These are phyloP conservation scores for Phallusia fumigata DNA, from an alignment of 23 tunicate genomes.

Conservation along the genomic window DNA sequence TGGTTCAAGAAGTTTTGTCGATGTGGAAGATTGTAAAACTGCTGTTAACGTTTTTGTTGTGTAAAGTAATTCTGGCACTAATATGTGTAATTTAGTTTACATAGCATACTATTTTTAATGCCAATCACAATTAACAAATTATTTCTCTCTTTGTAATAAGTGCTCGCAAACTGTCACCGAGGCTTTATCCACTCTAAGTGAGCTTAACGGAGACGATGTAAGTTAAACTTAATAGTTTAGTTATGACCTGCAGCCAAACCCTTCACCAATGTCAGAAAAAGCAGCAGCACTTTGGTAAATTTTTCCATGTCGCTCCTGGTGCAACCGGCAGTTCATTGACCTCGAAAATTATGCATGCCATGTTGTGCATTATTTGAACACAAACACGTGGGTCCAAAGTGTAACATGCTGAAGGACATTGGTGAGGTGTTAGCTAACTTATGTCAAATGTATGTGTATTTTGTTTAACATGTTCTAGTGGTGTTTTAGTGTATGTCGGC, in stretches of 20 bases:
- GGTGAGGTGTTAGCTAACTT: not conserved
- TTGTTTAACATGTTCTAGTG: not conserved
- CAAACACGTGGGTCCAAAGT: not conserved
- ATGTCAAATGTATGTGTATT: not conserved
- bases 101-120: not conserved
- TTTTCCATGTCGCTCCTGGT: not conserved
- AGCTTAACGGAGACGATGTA: not conserved
- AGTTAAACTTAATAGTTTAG: not conserved
- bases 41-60: too few relatives aligned
- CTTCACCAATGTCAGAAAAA: too few relatives aligned
- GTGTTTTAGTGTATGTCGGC: slow-evolving; percentile 37
- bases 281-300: not conserved
- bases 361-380: not conserved
- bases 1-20: too few relatives aligned
- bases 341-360: not conserved
- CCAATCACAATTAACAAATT: not conserved
- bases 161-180: not conserved
- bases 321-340: not conserved
- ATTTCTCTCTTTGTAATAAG: not conserved
- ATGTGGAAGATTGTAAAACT: not conserved
- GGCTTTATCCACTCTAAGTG: not conserved
- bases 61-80: not conserved
- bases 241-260: too few relatives aligned
- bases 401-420: not conserved
- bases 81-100: not conserved